Evolutionary conservation across 2,888 invertebrate genomes (phyloP), one percentile per base, ranked within the genome.

Genomic region (Cinara cedri): DNA sequence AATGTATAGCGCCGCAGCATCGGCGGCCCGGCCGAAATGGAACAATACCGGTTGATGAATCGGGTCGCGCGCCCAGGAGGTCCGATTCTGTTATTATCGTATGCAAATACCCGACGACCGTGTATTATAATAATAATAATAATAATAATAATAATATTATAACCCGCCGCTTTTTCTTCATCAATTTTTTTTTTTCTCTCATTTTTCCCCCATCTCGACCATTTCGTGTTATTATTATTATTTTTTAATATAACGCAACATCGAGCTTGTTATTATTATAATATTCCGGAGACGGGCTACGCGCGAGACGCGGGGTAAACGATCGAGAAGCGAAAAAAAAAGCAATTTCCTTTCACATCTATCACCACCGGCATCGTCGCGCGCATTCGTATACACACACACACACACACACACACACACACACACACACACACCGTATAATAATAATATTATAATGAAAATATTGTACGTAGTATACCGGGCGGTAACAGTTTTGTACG

Each of bases 11-110:
- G n/a, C 65, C 21, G 49, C 65, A 34, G 34, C 3, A 6, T 3
- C 34, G 2, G 11, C 49, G 14, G 24, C 19, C 19, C 42, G 42
- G 63, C 11, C 44, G 51, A 57, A 75, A 75, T 14, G 26, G 55
- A 66, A 76, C 75, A 76, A 76, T 76, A 76, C 66, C 44, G 75
- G 75, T 76, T 66, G 75, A 76, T 76, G 75, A 76, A 66, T 76
- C 54, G 65, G 75, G 75, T 74, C 75, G 66, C 46, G 26, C 54
- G n/a, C 66, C 75, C 75, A 76, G 75, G 75, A 66, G 65, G 75
- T 76, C 75, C 75, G 44, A 65, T 55, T 55, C 75, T 65, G 75
- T 66, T 76, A 76, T 76, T 76, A 76, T 55, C 65, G 24, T 76
- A 76, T 76, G 75, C 75, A 76, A 76, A 76, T 76, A 76, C 21